phyloP scores from a whole-genome alignment of 1,140 invertebrate species.

The Dendrolimus kikuchii region DNA sequence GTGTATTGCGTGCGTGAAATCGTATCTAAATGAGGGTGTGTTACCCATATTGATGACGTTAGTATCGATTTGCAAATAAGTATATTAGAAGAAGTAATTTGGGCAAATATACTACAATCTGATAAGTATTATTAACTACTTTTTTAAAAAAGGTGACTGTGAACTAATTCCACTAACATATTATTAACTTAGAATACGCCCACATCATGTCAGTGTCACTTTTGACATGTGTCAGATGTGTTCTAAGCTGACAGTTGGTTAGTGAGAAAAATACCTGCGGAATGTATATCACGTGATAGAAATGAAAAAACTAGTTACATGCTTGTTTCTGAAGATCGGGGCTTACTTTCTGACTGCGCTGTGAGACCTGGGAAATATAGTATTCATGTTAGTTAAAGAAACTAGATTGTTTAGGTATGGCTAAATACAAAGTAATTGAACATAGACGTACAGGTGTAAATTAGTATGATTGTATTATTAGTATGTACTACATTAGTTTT shows the following conservation, averaged over 20 bases:
- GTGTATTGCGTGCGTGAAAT: no score
- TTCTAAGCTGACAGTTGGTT: no score
- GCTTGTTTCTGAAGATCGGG: conserved; percentile 31
- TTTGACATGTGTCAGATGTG: no score
- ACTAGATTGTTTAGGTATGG: neutral
- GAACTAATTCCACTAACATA: no score
- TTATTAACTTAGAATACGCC: no score
- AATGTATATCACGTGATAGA: neutral
- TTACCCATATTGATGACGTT: neutral
- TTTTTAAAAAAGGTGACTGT: conserved; percentile 9
- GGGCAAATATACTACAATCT: conserved; percentile 14
- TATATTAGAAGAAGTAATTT: conserved; percentile 18
- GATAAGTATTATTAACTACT: conserved; percentile 10
- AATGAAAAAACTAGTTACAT: conserved; percentile 36
- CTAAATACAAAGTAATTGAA: no score
- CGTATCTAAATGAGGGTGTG: no score
- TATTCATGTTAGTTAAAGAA: conserved; percentile 42
- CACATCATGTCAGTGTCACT: no score
- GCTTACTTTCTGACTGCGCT: conserved; percentile 65
- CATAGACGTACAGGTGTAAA: no score
- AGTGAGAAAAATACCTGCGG: neutral
- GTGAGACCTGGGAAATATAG: conserved; percentile 67
- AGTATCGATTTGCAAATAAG: conserved; percentile 26
- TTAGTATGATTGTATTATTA: no score
- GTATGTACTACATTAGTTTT: no score